Base-by-base conservation (phyloP, 92 coral and sea anemone species). In the Epizoanthus ramosus region DNA sequence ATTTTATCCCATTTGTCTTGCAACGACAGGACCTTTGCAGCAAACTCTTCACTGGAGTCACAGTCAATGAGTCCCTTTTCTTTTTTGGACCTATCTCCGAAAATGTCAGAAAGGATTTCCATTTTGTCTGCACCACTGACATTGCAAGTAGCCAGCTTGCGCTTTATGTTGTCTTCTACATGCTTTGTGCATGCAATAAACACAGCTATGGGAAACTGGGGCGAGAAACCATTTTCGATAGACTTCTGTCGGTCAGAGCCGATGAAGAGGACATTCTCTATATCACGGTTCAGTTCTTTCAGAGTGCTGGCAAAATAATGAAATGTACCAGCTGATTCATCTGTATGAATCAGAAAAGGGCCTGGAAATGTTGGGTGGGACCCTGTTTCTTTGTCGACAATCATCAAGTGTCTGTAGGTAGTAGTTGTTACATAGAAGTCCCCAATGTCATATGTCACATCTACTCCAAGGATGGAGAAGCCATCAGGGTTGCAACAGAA, bases 251-350 rank as follows among this genome's bases (percentile, higher is more conserved):
- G 82, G 66, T 86, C 90, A 15, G 68, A 80, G 39, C 86, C 89
- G 28, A 86, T 64, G 25, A 86, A 86, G 7, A 86, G 90, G 43
- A 81, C 70, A 75, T 87, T 81, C 57, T 87, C 86, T 23, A 81
- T 54, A n/a, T 87, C 83, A 0, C 82, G 24, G 41, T 87, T 81
- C 14, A 87, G 74, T 56, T 69, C 87, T 35, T 73, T 80, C 24
- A 80, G 68, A n/a, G 86, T 87, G 79, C 90, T 86, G 21, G 60
- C 75, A 63, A 86, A 86, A 33, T 86, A 86, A 53, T 80, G 90
- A 63, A 86, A 86, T 47, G 57, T 41, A 5, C 43, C 83, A 14
- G 74, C 53, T 35, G 25, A 21, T 77, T 85, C 83, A 58, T 75
- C 47, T 17, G 88, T 85, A 61, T 85, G 84, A 33, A 72, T 63